These are phyloP conservation scores for Aquatica leii DNA, from an alignment of 2,888 invertebrate species.

Conservation along the genomic window DNA sequence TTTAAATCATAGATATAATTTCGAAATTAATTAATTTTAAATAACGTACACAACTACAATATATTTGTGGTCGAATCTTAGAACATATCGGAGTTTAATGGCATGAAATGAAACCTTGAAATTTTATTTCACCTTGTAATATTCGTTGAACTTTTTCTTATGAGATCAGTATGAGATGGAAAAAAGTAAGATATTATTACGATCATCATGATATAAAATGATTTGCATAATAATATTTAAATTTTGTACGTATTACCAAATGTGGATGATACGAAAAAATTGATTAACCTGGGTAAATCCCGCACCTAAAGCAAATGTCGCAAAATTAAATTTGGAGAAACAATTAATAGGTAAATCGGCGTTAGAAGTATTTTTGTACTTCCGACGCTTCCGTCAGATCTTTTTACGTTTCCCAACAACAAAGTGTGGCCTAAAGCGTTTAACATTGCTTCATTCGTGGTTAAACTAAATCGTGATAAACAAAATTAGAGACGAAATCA, in stretches of 20 bases:
- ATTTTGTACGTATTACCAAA: background rate
- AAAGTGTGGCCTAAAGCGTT: too few species aligned
- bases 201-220: slow-evolving; percentile 29
- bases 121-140: slow-evolving; percentile 35
- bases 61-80: slow-evolving; percentile 28
- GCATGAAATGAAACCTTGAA: slow-evolving; percentile 34
- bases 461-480: too few species aligned
- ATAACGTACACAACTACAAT: background rate
- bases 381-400: too few species aligned
- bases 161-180: slow-evolving; percentile 27
- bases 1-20: slow-evolving; percentile 1
- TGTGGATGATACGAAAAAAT: too few species aligned
- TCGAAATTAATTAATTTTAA: slow-evolving; percentile 4
- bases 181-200: slow-evolving; percentile 32
- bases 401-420: too few species aligned
- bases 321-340: too few species aligned
- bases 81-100: slow-evolving; percentile 35
- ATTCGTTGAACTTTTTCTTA: slow-evolving; percentile 38
- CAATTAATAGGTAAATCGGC: too few species aligned
- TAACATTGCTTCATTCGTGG: too few species aligned
- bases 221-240: slow-evolving; percentile 20
- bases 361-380: too few species aligned
- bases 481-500: too few species aligned
- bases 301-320: too few species aligned
- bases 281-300: too few species aligned